Evolutionary conservation across 2,888 invertebrate species (phyloP), one percentile per base, ranked within the genome.

Genomic region (Drosophila nr. fundita): DNA sequence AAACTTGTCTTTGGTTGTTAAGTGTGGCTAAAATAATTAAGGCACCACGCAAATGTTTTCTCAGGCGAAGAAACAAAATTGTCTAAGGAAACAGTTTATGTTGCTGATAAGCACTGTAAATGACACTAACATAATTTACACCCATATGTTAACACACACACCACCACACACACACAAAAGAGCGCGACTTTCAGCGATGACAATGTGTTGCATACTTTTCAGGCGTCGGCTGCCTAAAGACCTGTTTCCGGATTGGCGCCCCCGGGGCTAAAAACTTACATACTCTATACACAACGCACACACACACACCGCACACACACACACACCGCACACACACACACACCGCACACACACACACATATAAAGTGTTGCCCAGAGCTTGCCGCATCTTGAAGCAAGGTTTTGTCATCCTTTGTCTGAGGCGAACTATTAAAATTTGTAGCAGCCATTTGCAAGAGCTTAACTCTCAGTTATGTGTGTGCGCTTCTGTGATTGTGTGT

Each of bases 201-300:
- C 55, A 79, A 79, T 73, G 70, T 65, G 73, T 76, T 68, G 85
- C 76, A 87, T 81, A 85, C 83, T 83, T 81, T 80, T 73, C 62
- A 78, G 81, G 74, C 72, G 61, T 45, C 32, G 60, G 48, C 53
- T 55, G 68, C 68, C 68, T 78, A 58, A 79, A 63, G 73, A 61
- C 49, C 54, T 38, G 70, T 64, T 80, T 87, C 76, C 84, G 68
- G 24, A 48, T 53, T 76, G 38, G 57, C 68, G 67, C 73, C 73
- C 74, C 49, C 57, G 49, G 29, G 52, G 50, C 49, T 21, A 70
- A 53, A 15, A 48, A 36, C 52, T 40, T 30, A 65, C 52, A 76
- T 29, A 36, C 21, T 27, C 27, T 57, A 57, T 36, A 45, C 65
- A 59, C 53, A 64, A 32, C 27, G 64, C 53, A 18, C 32, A 59